Evolutionary conservation across 2,797 vertebrate species (phyloP), one percentile per base, ranked within the genome.

Genomic region (Micromesistius poutassou): DNA sequence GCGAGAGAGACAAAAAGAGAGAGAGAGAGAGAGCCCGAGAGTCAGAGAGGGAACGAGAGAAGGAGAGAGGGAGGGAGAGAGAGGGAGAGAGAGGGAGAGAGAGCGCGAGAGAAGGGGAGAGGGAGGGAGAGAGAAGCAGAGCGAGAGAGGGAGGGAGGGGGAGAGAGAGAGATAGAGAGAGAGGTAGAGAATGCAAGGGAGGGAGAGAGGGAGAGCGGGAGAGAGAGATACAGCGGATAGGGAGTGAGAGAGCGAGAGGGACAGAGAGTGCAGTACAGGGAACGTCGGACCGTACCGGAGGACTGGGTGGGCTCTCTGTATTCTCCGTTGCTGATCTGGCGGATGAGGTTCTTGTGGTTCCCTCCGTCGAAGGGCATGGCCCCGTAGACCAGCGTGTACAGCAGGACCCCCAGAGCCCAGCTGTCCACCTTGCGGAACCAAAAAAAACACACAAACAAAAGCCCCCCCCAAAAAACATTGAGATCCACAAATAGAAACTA

Each of bases 301-400:
- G 98, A 97, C 91, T 99, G 98, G 7, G 97, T 96, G 81, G 98
- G 98, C 84, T 99, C 98, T 89, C 96, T 96, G 91, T 99, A 99
- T 80, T 99, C 97, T 80, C 98, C 98, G 6, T 96, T 98, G 95
- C 97, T 99, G 90, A 99, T 99, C 93, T 99, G 98, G 81, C 96
- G 96, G 88, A 99, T 99, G 87, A 99, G 96, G 94, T 97, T 99
- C 92, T 97, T 98, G 93, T 99, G 97, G 94, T 99, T 96, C 7
- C 97, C 98, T 79, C 98, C 98, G 86, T 99, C 98, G 79, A 99
- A 99, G 30, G 98, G 98, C 98, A 99, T 99, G 0, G 97, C 97
- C 90, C 98, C 98, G 30, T 99, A 99, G 85, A 99, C 96, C 80
- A 99, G 93, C 71, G 98, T 98, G 88, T 99, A 99, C 89, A 99